Evolutionary conservation across 2,797 vertebrate genomes (phyloP).

Genomic region (Eulemur coronatus): DNA sequence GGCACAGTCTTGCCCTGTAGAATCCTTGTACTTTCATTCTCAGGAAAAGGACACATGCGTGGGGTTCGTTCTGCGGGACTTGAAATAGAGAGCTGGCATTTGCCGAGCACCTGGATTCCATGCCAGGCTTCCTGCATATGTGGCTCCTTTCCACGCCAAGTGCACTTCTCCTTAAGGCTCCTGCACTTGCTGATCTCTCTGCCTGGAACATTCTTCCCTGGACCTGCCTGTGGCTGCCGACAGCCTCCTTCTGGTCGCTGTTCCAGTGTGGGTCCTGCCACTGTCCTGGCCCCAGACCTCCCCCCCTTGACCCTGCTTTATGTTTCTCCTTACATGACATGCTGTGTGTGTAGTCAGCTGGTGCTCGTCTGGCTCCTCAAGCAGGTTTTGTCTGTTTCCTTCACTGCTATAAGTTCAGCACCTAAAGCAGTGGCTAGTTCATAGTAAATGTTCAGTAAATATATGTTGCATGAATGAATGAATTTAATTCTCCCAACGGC

Average conservation of each 20-base stretch:
- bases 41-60: constrained; percentile 66
- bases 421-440: background rate
- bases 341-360: background rate
- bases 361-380: background rate
- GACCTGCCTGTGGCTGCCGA: background rate
- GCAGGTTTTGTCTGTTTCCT: background rate
- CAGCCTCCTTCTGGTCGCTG: background rate
- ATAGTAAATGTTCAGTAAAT: background rate
- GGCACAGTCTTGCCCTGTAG: constrained; percentile 58
- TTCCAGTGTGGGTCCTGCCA: background rate
- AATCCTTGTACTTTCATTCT: constrained; percentile 42
- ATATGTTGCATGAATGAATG: background rate
- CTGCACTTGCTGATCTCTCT: background rate
- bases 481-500: background rate
- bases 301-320: background rate
- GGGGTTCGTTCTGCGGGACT: constrained; percentile 63
- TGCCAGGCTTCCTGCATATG: constrained; percentile 60
- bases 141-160: constrained; percentile 38
- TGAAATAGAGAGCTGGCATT: constrained; percentile 76
- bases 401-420: background rate
- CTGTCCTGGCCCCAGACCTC: background rate
- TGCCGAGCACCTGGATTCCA: constrained; percentile 64
- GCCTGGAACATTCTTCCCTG: background rate
- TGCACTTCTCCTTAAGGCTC: constrained; percentile 2
- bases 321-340: background rate